Percentiles rank a stretch among this genome's conserved stretches.
phyloP scores from a whole-genome alignment of 2,797 vertebrate genomes.

The Crypturellus tataupa region DNA sequence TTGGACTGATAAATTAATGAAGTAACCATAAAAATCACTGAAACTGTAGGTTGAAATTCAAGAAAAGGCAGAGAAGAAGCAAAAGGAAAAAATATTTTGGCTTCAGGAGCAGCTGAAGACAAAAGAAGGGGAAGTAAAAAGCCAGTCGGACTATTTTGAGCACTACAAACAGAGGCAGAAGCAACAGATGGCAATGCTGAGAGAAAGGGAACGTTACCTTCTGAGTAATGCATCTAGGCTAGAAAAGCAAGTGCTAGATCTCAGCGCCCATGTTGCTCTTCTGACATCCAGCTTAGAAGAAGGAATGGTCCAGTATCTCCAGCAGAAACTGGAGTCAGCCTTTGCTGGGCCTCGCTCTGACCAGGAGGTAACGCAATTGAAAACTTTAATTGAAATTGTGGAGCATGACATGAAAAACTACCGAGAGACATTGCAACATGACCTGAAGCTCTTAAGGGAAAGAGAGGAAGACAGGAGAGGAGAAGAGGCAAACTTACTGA shows the following conservation, averaged over 20 bases:
- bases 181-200: constrained; percentile 79
- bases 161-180: constrained; percentile 85
- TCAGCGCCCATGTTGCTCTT: constrained; percentile 75
- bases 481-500: constrained; percentile 70
- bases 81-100: constrained; percentile 80
- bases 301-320: neutral
- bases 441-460: constrained; percentile 78
- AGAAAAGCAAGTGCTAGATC: constrained; percentile 83
- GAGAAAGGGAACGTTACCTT: constrained; percentile 81
- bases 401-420: constrained; percentile 75
- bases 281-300: constrained; percentile 62
- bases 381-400: constrained; percentile 10
- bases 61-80: constrained; percentile 78
- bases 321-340: neutral
- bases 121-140: constrained; percentile 86
- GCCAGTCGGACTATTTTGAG: constrained; percentile 87
- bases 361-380: constrained; percentile 11
- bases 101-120: constrained; percentile 84
- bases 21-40: neutral
- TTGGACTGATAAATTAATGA: neutral
- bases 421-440: constrained; percentile 79
- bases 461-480: constrained; percentile 75
- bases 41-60: constrained; percentile 80
- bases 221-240: constrained; percentile 80
- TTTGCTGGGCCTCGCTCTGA: constrained; percentile 45